Base-by-base conservation (phyloP, 1,140 invertebrate genomes). In the Anadara kagoshimensis region DNA sequence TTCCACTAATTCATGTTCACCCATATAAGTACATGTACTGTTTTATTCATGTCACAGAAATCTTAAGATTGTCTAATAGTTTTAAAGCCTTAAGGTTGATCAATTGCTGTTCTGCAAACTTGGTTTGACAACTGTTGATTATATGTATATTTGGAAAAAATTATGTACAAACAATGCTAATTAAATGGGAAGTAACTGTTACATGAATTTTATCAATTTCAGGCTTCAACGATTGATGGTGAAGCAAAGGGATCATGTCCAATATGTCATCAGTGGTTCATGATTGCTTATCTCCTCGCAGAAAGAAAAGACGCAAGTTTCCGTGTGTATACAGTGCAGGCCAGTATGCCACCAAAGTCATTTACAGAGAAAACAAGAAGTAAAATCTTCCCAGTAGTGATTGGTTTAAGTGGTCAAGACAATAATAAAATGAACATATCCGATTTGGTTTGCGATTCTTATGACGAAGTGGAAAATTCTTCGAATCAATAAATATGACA, bases 221-320 rank as follows among this genome's bases (percentile, higher is more conserved):
- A 85, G 82, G 80, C 82, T 51, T 85, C 87, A 43, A 74, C 75
- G 44, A 78, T 86, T 66, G 83, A 87, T 75, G 83, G 81, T 43
- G 80, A 84, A 69, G 80, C 78, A 44, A 85, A 84, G 78, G 87
- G 87, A 29, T 81, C 86, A 12, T 88, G 85, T 78, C 86, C 85
- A 16, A 82, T 87, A 47, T 87, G 85, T 70, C 86, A 88, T 44
- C 81, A 87, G 66, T 88, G 85, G 79, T 88, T 88, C 72, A 86
- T 88, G 84, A 79, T 84, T 26, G 82, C 85, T 20, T 87, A 83
- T 71, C 73, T 86, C 44, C 74, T 88, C 45, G 81, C 84, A 26
- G 85, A 88, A 67, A 81, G 81, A 47, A 77, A 83, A 62, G 80
- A 80, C 65, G 76, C 84, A 54, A 81, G 83, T 74, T 83, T 88